These are phyloP conservation scores for Drosophila melanogaster DNA, from an alignment of 1,140 invertebrate species.

Conservation along the genomic window Release_6_plus_ISO1_MT NC_004354.4:19407501-19408000, in stretches of 20 bases:
- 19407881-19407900: slow-evolving; percentile 2
- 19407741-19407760: not conserved
- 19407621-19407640: slow-evolving; percentile 19
- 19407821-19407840: not conserved
- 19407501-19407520: slow-evolving; percentile 1
- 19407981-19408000: too few relatives aligned
- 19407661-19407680: not conserved
- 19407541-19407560: slow-evolving; percentile 47
- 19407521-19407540: slow-evolving; percentile 12
- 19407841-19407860: not conserved
- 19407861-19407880: not conserved
- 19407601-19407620: slow-evolving; percentile 22
- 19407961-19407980: not conserved
- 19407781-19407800: slow-evolving; percentile 23
- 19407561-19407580: slow-evolving; percentile 9
- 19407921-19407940: not conserved
- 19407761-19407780: slow-evolving; percentile 10
- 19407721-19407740: too few relatives aligned
- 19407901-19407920: slow-evolving; percentile 32
- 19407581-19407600: slow-evolving; percentile 24
- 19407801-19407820: slow-evolving; percentile 2
- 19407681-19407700: not conserved
- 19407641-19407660: slow-evolving; percentile 26
- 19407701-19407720: too few relatives aligned
- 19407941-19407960: not conserved